Conservation (phyloP, 2,888 invertebrate genomes). For the Mythimna albipuncta region DNA sequence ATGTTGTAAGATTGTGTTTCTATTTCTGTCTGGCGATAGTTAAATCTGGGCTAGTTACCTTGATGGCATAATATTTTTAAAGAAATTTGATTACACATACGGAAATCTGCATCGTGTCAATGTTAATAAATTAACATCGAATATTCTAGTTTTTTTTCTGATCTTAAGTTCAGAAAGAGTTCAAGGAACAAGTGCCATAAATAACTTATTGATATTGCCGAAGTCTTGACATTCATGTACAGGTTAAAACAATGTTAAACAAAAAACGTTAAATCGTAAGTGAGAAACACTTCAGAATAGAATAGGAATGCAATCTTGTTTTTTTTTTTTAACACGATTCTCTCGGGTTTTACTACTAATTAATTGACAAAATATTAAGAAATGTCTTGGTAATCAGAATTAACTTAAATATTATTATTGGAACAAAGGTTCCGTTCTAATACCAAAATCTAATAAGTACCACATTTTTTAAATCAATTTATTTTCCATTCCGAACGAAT, state of each 20-base stretch:
- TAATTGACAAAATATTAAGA: not conserved
- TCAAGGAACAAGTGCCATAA: constrained; percentile 26
- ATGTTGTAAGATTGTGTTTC: constrained; percentile 13
- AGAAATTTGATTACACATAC: constrained; percentile 1
- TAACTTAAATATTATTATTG: not conserved
- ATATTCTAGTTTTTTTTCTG: constrained; percentile 30
- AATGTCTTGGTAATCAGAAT: not conserved
- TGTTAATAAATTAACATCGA: constrained; percentile 28
- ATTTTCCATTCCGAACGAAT: too few relatives aligned
- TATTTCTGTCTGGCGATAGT: not conserved
- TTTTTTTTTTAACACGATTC: not conserved
- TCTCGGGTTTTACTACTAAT: not conserved
- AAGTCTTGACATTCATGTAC: constrained; percentile 7
- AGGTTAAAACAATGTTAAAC: constrained; percentile 7
- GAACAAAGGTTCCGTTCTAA: too few relatives aligned
- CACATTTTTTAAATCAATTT: too few relatives aligned
- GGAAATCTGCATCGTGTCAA: constrained; percentile 17
- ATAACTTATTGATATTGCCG: constrained; percentile 6
- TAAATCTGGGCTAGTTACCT: constrained; percentile 1
- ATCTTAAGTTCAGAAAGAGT: constrained; percentile 48
- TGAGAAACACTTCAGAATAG: not conserved
- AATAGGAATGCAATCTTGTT: not conserved
- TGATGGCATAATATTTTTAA: constrained; percentile 2
- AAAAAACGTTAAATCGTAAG: not conserved
- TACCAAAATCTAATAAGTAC: too few relatives aligned